These are phyloP conservation scores for Macrosiphum euphorbiae DNA, from an alignment of 2,888 invertebrate genomes.

Conservation along the genomic window DNA sequence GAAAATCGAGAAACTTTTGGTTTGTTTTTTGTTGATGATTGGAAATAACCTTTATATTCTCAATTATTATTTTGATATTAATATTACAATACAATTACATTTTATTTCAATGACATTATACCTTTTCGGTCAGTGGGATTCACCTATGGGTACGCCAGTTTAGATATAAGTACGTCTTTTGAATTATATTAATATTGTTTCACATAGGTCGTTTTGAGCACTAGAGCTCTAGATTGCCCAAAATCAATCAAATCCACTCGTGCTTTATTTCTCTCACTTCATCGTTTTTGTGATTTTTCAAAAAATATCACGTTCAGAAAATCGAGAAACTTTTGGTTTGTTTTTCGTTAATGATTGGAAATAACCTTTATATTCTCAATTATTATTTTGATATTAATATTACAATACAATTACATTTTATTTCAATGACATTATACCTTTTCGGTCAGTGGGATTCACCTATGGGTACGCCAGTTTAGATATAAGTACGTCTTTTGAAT, in stretches of 20 bases:
- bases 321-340: not conserved
- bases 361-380: not conserved
- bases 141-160: not conserved
- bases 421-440: not conserved
- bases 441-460: not conserved
- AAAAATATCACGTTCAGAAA: not conserved
- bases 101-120: not conserved
- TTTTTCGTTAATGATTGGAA: not conserved
- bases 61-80: not conserved
- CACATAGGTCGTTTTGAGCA: not conserved
- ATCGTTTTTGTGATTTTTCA: not conserved
- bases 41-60: not conserved
- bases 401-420: not conserved
- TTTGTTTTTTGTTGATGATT: not conserved
- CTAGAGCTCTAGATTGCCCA: not conserved
- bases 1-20: not conserved
- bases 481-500: not conserved
- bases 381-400: not conserved
- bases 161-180: not conserved
- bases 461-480: not conserved
- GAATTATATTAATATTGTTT: not conserved
- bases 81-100: not conserved
- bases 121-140: not conserved
- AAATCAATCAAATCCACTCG: not conserved
- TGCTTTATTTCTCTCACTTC: not conserved